Conservation (phyloP, 2,888 invertebrate species). For the Seladonia tumulorum region DNA sequence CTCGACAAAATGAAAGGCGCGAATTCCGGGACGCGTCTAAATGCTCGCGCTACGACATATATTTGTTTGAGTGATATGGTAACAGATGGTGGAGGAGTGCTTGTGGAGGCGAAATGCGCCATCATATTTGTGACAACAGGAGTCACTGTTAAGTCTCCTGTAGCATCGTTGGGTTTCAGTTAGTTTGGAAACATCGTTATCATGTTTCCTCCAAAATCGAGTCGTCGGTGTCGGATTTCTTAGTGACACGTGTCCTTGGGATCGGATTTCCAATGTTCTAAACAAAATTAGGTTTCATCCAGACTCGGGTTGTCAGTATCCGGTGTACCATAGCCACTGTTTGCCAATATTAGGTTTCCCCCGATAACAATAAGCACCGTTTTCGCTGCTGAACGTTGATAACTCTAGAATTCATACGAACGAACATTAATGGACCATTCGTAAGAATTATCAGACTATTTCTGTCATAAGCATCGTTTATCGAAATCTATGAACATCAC, state of each 20-base stretch:
- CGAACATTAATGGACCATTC: not conserved
- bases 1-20: no score
- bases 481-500: no score
- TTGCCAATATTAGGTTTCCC: not conserved
- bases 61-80: not conserved
- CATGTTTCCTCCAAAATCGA: not conserved
- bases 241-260: not conserved
- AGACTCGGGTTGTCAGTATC: not conserved
- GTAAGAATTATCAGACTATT: not conserved
- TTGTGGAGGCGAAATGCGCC: not conserved
- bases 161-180: slow-evolving; percentile 31
- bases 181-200: slow-evolving; percentile 6
- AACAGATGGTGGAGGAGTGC: not conserved
- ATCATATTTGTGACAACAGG: not conserved
- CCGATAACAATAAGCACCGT: not conserved
- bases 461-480: no score
- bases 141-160: not conserved
- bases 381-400: not conserved
- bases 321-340: not conserved
- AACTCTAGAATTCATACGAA: not conserved
- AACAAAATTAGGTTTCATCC: not conserved
- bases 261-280: not conserved
- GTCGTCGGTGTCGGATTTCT: not conserved
- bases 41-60: no score
- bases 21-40: no score